phyloP scores from a whole-genome alignment of 2,888 invertebrate species.

The Euspilapteryx auroguttella region DNA sequence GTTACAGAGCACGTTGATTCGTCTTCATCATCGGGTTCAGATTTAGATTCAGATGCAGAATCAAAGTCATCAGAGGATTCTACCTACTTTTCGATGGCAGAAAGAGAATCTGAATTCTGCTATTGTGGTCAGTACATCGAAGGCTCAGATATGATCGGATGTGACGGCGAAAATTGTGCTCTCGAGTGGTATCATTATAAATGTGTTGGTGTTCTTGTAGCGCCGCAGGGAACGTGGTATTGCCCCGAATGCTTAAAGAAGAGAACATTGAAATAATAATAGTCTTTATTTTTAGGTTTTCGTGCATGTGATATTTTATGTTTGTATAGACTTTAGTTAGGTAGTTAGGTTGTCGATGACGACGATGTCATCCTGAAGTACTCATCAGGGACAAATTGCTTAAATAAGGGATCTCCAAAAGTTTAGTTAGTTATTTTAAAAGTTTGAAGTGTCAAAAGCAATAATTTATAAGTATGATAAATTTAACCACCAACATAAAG shows the following conservation, averaged over 20 bases:
- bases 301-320: too few species aligned
- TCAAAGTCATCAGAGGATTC: neutral
- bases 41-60: neutral
- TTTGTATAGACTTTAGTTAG: too few species aligned
- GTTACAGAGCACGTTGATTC: neutral
- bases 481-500: too few species aligned
- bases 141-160: slow-evolving; percentile 29
- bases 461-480: too few species aligned
- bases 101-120: slow-evolving; percentile 20
- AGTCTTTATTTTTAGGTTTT: too few species aligned
- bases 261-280: neutral
- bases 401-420: too few species aligned
- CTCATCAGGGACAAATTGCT: too few species aligned
- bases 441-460: too few species aligned
- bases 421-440: too few species aligned
- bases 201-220: slow-evolving; percentile 24
- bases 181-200: slow-evolving; percentile 33
- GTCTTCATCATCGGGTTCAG: neutral
- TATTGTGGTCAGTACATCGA: slow-evolving; percentile 22
- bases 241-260: slow-evolving; percentile 19
- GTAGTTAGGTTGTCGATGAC: too few species aligned
- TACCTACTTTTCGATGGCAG: slow-evolving; percentile 1
- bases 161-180: slow-evolving; percentile 22
- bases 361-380: too few species aligned
- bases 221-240: slow-evolving; percentile 31